Conservation (phyloP, 2,888 invertebrate species). For the Imbricaverruca yamaguchii region DNA sequence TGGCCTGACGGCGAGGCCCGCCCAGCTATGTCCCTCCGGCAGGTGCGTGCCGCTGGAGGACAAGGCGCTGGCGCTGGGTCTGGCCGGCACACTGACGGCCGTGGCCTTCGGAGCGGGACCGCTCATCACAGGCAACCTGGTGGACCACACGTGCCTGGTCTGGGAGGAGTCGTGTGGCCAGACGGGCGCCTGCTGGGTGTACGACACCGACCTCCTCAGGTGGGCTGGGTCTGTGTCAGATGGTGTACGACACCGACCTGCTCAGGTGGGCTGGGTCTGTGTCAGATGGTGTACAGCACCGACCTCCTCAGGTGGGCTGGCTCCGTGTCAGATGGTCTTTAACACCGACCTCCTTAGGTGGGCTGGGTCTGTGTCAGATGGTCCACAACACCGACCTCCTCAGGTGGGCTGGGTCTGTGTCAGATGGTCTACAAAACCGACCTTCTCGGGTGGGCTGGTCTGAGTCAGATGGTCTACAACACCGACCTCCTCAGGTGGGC, state of each 20-base stretch:
- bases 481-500: slow-evolving; percentile 29
- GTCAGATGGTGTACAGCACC: slow-evolving; percentile 31
- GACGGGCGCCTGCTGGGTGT: slow-evolving; percentile 33
- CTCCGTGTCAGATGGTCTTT: too few relatives aligned
- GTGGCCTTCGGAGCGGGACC: slow-evolving; percentile 30
- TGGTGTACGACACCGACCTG: too few relatives aligned
- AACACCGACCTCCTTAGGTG: too few relatives aligned
- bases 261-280: too few relatives aligned
- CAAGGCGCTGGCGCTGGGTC: slow-evolving; percentile 31
- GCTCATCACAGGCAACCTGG: slow-evolving; percentile 30
- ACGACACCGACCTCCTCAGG: slow-evolving; percentile 31
- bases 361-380: not conserved
- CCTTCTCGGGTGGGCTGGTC: too few relatives aligned
- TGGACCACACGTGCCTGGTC: slow-evolving; percentile 32
- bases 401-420: slow-evolving; percentile 23
- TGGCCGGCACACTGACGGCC: slow-evolving; percentile 28
- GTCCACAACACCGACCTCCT: slow-evolving; percentile 32
- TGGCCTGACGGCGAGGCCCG: too few relatives aligned
- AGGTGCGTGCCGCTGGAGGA: slow-evolving; percentile 31
- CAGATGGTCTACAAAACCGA: too few relatives aligned
- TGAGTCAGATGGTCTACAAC: slow-evolving; percentile 29
- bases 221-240: not conserved
- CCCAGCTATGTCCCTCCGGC: not conserved
- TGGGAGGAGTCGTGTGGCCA: slow-evolving; percentile 33
- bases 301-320: slow-evolving; percentile 28